These are phyloP conservation scores for Gobionotothen gibberifrons DNA, from an alignment of 2,797 vertebrate species.

Conservation along the genomic window DNA sequence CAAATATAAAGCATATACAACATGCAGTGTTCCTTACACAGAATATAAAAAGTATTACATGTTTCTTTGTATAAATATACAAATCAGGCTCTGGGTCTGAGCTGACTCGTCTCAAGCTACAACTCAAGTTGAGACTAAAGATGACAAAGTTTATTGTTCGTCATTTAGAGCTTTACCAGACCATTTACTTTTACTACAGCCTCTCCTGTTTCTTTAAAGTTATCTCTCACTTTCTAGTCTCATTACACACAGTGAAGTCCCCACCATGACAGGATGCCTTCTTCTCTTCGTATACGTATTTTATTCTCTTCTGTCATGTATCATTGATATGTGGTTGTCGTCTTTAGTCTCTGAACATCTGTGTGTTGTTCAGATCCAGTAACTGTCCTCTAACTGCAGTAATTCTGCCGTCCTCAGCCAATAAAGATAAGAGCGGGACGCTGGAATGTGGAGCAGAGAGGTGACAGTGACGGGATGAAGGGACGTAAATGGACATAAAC, in stretches of 20 bases:
- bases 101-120: neutral
- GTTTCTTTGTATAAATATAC: neutral
- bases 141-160: slow-evolving; percentile 36
- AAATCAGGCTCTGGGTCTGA: neutral
- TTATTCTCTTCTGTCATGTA: slow-evolving; percentile 26
- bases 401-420: slow-evolving; percentile 74
- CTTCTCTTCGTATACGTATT: slow-evolving; percentile 19
- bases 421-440: slow-evolving; percentile 80
- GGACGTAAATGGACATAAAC: slow-evolving; percentile 49
- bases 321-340: slow-evolving; percentile 55
- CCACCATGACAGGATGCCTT: slow-evolving; percentile 6
- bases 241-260: slow-evolving; percentile 18
- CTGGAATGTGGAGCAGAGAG: slow-evolving; percentile 73
- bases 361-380: slow-evolving; percentile 47
- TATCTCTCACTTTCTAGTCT: slow-evolving; percentile 22
- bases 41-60: neutral
- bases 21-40: neutral
- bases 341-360: slow-evolving; percentile 53
- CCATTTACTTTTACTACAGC: slow-evolving; percentile 60
- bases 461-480: slow-evolving; percentile 64
- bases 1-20: neutral
- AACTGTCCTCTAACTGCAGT: slow-evolving; percentile 58
- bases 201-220: slow-evolving; percentile 4
- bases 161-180: slow-evolving; percentile 54
- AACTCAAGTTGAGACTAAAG: neutral